A percentile compares a stretch with the other conserved stretches of the same genome.
Evolutionary conservation across 2,113 vertebrate genomes (phyloP).

Genomic region (Chlorodrepanis virens): DNA sequence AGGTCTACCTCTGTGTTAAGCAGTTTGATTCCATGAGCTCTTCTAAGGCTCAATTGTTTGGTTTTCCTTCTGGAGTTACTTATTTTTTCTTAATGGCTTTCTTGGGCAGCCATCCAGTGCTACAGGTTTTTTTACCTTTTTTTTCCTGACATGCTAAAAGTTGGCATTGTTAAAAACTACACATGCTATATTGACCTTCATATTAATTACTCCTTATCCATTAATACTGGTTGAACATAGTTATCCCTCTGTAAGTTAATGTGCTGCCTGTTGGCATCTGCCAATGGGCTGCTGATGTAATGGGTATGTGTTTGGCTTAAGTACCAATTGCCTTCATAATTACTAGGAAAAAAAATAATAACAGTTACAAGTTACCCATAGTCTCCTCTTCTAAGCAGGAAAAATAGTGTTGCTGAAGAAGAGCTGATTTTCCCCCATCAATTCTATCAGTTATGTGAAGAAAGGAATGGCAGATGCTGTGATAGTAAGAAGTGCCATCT

Average conservation of each 20-base stretch:
- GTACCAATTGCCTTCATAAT: background rate
- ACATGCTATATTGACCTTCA: background rate
- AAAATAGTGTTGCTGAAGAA: background rate
- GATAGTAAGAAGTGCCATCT: background rate
- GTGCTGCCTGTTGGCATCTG: background rate
- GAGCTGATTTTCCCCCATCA: background rate
- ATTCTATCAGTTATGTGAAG: background rate
- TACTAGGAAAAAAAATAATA: background rate
- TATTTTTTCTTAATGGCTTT: background rate
- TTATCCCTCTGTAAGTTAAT: background rate
- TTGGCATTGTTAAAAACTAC: background rate
- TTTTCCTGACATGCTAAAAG: background rate
- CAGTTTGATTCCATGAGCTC: background rate
- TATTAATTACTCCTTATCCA: background rate
- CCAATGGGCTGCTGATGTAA: background rate
- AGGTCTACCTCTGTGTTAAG: background rate
- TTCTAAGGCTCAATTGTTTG: background rate
- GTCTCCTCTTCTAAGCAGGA: background rate
- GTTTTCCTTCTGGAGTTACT: background rate
- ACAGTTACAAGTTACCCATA: background rate
- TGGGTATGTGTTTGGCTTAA: background rate
- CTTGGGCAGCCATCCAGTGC: background rate
- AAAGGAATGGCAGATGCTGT: background rate
- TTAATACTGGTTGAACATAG: background rate
- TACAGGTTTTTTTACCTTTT: rapidly evolving